phyloP scores from a whole-genome alignment of 2,113 vertebrate genomes.

The Trematocara marginatum region DNA sequence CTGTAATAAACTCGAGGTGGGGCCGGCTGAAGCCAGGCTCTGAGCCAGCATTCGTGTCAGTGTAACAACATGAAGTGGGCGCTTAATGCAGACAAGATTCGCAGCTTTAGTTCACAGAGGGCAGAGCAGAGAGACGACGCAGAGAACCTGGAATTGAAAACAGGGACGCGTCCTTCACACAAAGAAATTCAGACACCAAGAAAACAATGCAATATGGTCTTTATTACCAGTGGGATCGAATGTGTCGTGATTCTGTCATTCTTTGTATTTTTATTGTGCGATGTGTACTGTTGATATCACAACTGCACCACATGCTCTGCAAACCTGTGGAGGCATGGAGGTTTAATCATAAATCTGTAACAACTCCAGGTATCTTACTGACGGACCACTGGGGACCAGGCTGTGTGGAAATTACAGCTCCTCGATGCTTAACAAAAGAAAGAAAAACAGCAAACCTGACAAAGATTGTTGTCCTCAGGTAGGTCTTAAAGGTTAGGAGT shows the following conservation, averaged over 20 bases:
- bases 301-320: neutral
- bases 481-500: neutral
- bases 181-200: neutral
- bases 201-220: neutral
- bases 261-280: neutral
- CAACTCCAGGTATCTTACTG: neutral
- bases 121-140: slow-evolving; percentile 45
- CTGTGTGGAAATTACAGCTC: neutral
- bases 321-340: neutral
- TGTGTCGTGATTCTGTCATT: neutral
- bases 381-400: neutral
- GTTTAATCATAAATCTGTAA: neutral
- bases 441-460: neutral
- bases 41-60: slow-evolving; percentile 35
- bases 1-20: neutral
- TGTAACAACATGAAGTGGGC: slow-evolving; percentile 25
- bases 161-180: neutral
- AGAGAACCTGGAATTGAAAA: neutral
- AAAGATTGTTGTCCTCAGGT: neutral
- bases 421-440: neutral
- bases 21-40: neutral
- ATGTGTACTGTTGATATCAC: neutral
- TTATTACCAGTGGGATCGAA: neutral
- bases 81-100: slow-evolving; percentile 42
- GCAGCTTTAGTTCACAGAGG: slow-evolving; percentile 77